Percentiles rank a stretch among this genome's conserved stretches.
These are phyloP conservation scores for Carpatolechia fugitivella DNA, from an alignment of 2,888 invertebrate species.

Conservation along the genomic window DNA sequence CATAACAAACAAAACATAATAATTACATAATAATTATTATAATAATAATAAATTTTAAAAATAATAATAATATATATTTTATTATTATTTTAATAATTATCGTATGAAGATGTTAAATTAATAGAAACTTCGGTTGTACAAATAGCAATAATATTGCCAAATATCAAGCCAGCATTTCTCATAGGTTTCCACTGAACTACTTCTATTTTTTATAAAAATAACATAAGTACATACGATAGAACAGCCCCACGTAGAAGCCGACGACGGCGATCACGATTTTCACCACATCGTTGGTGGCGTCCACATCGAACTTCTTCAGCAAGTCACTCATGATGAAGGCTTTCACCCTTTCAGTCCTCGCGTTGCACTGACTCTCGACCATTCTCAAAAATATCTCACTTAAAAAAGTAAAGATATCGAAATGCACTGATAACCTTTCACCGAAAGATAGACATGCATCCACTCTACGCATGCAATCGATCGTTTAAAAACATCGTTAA, in stretches of 20 bases:
- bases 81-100: no score
- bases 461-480: slow-evolving; percentile 38
- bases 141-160: no score
- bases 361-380: slow-evolving; percentile 66
- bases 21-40: no score
- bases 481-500: slow-evolving; percentile 23
- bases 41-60: no score
- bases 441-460: slow-evolving; percentile 52
- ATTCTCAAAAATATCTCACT: slow-evolving; percentile 30
- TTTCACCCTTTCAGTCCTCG: slow-evolving; percentile 48
- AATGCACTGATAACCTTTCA: slow-evolving; percentile 67
- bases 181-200: no score
- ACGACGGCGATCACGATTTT: slow-evolving; percentile 55
- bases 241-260: slow-evolving; percentile 65
- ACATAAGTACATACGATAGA: slow-evolving; percentile 57
- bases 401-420: slow-evolving; percentile 33
- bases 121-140: no score
- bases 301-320: slow-evolving; percentile 62
- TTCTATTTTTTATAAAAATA: slow-evolving; percentile 5
- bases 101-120: no score
- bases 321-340: slow-evolving; percentile 74
- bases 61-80: no score
- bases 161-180: no score
- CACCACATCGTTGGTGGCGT: slow-evolving; percentile 59
- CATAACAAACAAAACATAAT: no score